These are phyloP conservation scores for Macropus fuliginosus DNA, from an alignment of 2,797 vertebrate species.

Conservation along the genomic window DNA sequence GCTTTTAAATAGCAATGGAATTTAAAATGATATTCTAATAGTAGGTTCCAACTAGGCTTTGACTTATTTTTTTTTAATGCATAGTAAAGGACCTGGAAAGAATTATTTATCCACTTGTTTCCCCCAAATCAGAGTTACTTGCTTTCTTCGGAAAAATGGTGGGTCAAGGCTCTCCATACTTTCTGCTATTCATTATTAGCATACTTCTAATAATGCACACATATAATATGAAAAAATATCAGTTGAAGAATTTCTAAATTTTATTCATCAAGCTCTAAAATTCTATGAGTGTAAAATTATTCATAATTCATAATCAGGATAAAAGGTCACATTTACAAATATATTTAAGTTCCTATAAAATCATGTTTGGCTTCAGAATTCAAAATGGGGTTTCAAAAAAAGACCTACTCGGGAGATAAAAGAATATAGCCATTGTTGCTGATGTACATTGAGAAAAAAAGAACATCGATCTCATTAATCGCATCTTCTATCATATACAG, in stretches of 20 bases:
- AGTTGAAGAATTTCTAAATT: not conserved
- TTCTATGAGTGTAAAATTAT: conserved; percentile 28
- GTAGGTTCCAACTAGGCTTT: not conserved
- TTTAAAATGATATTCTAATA: not conserved
- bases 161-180: not conserved
- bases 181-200: not conserved
- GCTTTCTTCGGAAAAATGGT: not conserved
- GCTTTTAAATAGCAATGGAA: not conserved
- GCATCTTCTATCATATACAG: not conserved
- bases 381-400: conserved; percentile 21
- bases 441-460: not conserved
- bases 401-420: not conserved
- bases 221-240: not conserved
- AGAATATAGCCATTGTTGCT: not conserved
- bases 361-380: conserved; percentile 26
- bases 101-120: not conserved
- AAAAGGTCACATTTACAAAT: not conserved
- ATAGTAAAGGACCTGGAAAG: conserved; percentile 32
- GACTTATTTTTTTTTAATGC: not conserved
- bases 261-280: conserved; percentile 10
- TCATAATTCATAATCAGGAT: not conserved
- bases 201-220: not conserved
- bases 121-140: conserved; percentile 1
- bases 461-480: not conserved
- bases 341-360: not conserved